phyloP scores from a whole-genome alignment of 2,888 invertebrate genomes.

The Diarsia brunnea region DNA sequence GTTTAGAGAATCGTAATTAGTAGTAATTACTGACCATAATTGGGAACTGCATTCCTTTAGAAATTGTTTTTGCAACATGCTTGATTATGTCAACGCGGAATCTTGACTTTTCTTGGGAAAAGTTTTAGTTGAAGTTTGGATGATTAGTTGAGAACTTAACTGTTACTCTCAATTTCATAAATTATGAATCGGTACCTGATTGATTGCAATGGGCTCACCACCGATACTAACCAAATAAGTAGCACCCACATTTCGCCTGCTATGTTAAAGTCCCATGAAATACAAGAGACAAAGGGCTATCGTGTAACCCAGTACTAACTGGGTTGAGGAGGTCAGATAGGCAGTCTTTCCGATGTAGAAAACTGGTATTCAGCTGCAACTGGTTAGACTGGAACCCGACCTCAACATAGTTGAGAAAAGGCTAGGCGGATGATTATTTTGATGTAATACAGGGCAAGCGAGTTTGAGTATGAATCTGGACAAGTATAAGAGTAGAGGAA shows the following conservation, averaged over 20 bases:
- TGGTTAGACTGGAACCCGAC: neutral
- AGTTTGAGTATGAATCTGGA: too few relatives aligned
- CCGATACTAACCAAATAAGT: too few relatives aligned
- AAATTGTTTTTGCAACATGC: neutral
- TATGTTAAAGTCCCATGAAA: too few relatives aligned
- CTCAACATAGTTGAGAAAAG: neutral
- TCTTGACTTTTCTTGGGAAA: neutral
- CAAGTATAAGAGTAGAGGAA: too few relatives aligned
- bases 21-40: conserved; percentile 26
- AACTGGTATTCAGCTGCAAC: neutral
- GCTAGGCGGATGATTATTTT: neutral
- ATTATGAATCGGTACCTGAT: neutral
- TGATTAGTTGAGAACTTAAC: too few relatives aligned
- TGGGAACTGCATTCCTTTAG: neutral
- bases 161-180: neutral
- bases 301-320: too few relatives aligned
- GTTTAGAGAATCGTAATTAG: conserved; percentile 7
- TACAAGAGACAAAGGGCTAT: too few relatives aligned
- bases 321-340: too few relatives aligned
- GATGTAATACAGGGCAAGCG: neutral
- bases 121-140: neutral
- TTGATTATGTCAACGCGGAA: conserved; percentile 15
- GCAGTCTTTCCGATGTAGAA: too few relatives aligned
- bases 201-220: neutral
- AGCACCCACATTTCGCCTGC: too few relatives aligned